These are phyloP conservation scores for Sturnira hondurensis DNA, from an alignment of 2,113 vertebrate species.

Conservation along the genomic window DNA sequence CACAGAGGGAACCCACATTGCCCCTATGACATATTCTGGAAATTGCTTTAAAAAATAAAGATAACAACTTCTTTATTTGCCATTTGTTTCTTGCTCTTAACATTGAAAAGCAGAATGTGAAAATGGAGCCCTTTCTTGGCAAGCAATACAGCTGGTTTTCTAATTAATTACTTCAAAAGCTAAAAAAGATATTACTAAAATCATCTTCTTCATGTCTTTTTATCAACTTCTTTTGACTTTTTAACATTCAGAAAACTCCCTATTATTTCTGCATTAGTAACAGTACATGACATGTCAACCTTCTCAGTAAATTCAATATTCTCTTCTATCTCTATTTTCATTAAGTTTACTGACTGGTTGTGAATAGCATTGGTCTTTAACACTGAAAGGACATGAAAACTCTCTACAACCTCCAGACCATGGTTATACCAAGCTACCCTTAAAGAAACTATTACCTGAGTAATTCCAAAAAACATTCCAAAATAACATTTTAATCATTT, in stretches of 20 bases:
- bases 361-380: conserved; percentile 30
- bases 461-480: conserved; percentile 10
- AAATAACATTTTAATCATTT: not conserved
- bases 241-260: conserved; percentile 52
- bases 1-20: not conserved
- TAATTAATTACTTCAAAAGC: conserved; percentile 63
- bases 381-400: not conserved
- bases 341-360: conserved; percentile 40
- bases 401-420: not conserved
- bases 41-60: not conserved
- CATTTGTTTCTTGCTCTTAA: conserved; percentile 40
- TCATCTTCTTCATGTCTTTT: conserved; percentile 25
- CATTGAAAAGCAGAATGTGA: conserved; percentile 13
- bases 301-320: conserved; percentile 34
- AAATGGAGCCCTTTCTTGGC: conserved; percentile 37
- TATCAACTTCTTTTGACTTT: conserved; percentile 38
- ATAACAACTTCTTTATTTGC: conserved; percentile 48
- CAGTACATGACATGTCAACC: conserved; percentile 33
- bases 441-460: conserved; percentile 23
- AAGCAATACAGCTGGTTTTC: conserved; percentile 27
- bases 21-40: conserved; percentile 3
- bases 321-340: conserved; percentile 15
- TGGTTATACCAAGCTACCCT: not conserved
- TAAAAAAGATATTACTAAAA: conserved; percentile 34
- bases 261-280: conserved; percentile 53